Conservation (phyloP, 1,140 invertebrate genomes). For the Neotoxoptera formosana region DNA sequence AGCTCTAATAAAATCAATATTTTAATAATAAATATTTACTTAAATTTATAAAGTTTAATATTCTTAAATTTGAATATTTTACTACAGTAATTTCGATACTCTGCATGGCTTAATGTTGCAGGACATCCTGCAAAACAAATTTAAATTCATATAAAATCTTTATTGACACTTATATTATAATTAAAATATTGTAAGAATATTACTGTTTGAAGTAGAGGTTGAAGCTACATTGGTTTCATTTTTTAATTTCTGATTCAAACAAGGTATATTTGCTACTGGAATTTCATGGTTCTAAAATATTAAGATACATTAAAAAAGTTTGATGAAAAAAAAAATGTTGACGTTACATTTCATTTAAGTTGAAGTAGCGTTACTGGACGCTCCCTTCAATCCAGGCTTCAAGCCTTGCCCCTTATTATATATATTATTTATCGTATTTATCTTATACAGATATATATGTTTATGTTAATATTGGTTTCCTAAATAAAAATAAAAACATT, state of each 20-base stretch:
- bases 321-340: too few relatives aligned
- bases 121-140: slow-evolving; percentile 4
- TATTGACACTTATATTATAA: not conserved
- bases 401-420: too few relatives aligned
- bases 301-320: slow-evolving; percentile 36
- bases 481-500: not conserved
- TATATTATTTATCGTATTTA: too few relatives aligned
- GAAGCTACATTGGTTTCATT: slow-evolving; percentile 60
- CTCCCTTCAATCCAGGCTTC: too few relatives aligned
- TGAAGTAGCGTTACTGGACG: too few relatives aligned
- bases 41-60: slow-evolving; percentile 50
- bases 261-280: slow-evolving; percentile 91
- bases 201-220: not conserved
- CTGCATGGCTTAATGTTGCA: not conserved
- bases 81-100: slow-evolving; percentile 77
- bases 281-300: slow-evolving; percentile 84
- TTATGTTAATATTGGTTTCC: too few relatives aligned
- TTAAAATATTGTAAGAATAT: not conserved
- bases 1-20: not conserved
- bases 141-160: not conserved
- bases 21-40: slow-evolving; percentile 25
- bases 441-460: too few relatives aligned
- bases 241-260: slow-evolving; percentile 85
- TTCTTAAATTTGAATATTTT: slow-evolving; percentile 86
- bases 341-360: too few relatives aligned